Evolutionary conservation across 2,113 vertebrate species (phyloP), one percentile per base, ranked within the genome.

Genomic region (Taurulus bubalis): DNA sequence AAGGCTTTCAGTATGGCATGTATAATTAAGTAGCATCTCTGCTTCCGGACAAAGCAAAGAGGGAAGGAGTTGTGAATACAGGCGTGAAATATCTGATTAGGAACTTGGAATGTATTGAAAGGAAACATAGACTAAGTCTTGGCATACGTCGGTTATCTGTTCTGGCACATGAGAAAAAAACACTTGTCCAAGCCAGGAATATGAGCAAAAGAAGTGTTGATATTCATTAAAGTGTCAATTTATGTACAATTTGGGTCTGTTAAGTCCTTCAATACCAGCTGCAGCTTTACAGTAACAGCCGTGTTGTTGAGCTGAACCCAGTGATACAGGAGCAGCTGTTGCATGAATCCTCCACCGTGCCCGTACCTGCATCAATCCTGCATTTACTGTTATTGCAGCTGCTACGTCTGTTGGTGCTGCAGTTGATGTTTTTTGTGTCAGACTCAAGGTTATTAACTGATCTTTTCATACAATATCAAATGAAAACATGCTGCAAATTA

Each of bases 81-180:
- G 74, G 84, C 71, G 70, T 87, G 88, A 93, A 91, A 93, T 87
- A 76, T 79, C 79, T 88, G 91, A 91, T 92, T 90, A 89, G 77
- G 87, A 86, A 90, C 85, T 85, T 92, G 90, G 88, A 92, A 26
- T 42, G 59, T 60, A 59, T 18, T 84, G 84, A 90, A 84, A 82
- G 82, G 66, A 84, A 84, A 79, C 71, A 75, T 80, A 78, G 68
- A 83, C 86, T 90, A 26, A 16, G 59, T 66, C 51, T 82, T 91
- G 88, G 90, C 86, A 80, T 62, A 60, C 71, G 34, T 81, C 66
- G 72, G 53, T 67, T 79, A 72, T 90, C 77, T 87, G 78, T 75
- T 75, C 77, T 89, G 80, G 83, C 80, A 70, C 45, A 60, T 62
- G 63, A 73, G 79, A 38, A 58, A 36, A 67, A 78, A 86, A 73